Percentiles rank a stretch among this genome's conserved stretches.
Evolutionary conservation across 2,113 vertebrate species (phyloP).

Genomic region (Tragelaphus strepsiceros): DNA sequence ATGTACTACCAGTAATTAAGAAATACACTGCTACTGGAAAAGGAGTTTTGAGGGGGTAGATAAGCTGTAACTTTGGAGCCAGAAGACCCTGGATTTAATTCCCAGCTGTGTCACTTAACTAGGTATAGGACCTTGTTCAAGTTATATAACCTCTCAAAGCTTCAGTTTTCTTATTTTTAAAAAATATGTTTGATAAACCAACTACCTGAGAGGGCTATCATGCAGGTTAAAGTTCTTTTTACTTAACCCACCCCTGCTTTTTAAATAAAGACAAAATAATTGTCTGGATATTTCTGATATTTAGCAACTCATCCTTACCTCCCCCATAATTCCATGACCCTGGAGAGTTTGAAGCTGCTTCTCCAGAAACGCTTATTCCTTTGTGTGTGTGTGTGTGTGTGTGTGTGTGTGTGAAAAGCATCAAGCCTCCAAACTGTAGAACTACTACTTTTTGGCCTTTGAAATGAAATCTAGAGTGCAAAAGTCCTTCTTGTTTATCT

Average conservation of each 20-base stretch:
- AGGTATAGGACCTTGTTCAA: background rate
- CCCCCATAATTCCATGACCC: background rate
- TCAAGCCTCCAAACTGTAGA: background rate
- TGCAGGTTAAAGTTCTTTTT: background rate
- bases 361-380: slow-evolving; percentile 14
- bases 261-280: background rate
- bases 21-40: background rate
- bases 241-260: background rate
- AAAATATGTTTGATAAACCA: background rate
- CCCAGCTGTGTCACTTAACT: background rate
- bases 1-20: background rate
- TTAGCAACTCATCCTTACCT: slow-evolving; percentile 14
- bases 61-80: background rate
- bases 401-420: background rate
- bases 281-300: background rate
- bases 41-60: background rate
- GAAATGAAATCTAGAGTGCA: background rate
- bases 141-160: background rate
- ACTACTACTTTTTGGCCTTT: background rate
- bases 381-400: background rate
- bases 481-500: background rate
- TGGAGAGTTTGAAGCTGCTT: slow-evolving; percentile 8
- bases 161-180: background rate
- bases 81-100: background rate
- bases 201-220: background rate